These are phyloP conservation scores for Enteromius viviparus DNA, from an alignment of 2,797 vertebrate genomes.

Conservation along the genomic window DNA sequence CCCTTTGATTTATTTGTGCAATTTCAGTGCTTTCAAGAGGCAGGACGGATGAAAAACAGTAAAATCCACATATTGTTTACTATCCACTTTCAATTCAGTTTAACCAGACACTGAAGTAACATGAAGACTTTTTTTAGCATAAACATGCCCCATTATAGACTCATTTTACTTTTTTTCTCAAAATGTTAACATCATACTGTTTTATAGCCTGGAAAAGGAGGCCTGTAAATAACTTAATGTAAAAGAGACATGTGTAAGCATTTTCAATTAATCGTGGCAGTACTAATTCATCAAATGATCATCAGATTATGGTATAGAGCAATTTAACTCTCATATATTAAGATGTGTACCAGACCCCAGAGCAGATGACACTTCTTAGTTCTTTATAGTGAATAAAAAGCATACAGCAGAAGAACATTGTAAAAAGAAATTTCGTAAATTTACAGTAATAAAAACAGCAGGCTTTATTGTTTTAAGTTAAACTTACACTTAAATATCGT, in stretches of 20 bases:
- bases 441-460: no score
- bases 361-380: neutral
- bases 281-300: neutral
- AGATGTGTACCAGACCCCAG: neutral
- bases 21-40: constrained; percentile 65
- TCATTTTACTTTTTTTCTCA: neutral
- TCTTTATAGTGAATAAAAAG: neutral
- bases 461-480: no score
- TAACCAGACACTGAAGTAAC: constrained; percentile 6
- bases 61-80: constrained; percentile 9
- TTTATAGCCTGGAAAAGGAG: neutral
- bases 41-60: constrained; percentile 36
- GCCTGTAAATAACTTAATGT: neutral
- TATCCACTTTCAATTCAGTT: neutral
- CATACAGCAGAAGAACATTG: neutral
- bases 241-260: neutral
- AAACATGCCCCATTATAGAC: neutral
- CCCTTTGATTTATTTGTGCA: constrained; percentile 63
- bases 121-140: no score
- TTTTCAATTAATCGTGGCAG: neutral
- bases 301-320: neutral
- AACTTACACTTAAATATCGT: no score
- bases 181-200: neutral
- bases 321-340: neutral
- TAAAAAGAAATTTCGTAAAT: no score